Conservation (phyloP, 1,140 invertebrate species). For the Lepidurus couesii region DNA sequence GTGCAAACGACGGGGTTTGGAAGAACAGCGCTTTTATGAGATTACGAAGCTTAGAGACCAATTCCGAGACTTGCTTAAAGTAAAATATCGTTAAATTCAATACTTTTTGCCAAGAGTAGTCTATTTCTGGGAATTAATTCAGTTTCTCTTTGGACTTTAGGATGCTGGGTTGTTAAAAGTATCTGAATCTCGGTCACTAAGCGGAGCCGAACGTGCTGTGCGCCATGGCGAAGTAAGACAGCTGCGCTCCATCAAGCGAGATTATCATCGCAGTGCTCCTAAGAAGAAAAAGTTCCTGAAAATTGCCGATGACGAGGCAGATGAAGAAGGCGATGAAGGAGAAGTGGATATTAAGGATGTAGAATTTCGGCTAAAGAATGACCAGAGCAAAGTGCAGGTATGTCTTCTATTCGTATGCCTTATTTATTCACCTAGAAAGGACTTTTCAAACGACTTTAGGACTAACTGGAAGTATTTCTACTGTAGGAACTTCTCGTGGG, state of each 20-base stretch:
- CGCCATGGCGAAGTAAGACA: conserved; percentile 82
- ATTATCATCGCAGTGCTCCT: conserved; percentile 56
- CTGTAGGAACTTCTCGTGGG: conserved; percentile 59
- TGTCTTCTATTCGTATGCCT: conserved; percentile 18
- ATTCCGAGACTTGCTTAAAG: conserved; percentile 76
- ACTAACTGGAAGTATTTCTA: conserved; percentile 31
- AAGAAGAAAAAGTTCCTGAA: conserved; percentile 67
- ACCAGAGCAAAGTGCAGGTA: conserved; percentile 58
- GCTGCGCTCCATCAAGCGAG: conserved; percentile 69
- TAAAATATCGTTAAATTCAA: conserved; percentile 40
- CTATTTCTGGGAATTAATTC: not conserved
- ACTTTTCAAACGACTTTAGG: not conserved
- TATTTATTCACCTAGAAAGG: not conserved
- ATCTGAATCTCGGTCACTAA: conserved; percentile 46
- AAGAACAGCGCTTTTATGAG: conserved; percentile 95
- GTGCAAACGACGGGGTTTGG: conserved; percentile 79
- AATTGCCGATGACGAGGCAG: conserved; percentile 49
- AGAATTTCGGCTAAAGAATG: conserved; percentile 76
- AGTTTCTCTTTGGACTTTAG: conserved; percentile 29
- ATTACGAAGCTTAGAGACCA: conserved; percentile 87
- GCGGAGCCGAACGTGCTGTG: conserved; percentile 67
- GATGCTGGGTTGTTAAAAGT: conserved; percentile 21
- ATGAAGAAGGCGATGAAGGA: conserved; percentile 46
- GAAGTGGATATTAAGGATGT: conserved; percentile 80
- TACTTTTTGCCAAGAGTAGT: not conserved